A percentile compares a stretch with the other conserved stretches of the same genome.
Conservation (phyloP, 2,113 vertebrate species). For the Oryzias melastigma region DNA sequence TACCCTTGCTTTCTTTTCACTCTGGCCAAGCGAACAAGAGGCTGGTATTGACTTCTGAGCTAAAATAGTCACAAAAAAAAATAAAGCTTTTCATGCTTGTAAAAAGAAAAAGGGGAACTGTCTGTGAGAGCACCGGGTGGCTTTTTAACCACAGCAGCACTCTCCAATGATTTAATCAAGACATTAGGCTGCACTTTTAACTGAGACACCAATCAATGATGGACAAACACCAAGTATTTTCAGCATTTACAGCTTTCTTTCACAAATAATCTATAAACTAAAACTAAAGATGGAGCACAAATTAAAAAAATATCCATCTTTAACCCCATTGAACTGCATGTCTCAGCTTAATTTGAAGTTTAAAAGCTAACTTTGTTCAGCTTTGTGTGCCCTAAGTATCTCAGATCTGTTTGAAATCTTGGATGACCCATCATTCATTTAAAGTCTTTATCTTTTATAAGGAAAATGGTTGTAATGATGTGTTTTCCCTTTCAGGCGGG, state of each 20-base stretch:
- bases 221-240: constrained; percentile 36
- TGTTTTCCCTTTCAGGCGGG: background rate
- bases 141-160: constrained; percentile 57
- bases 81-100: constrained; percentile 52
- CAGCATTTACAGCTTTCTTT: constrained; percentile 33
- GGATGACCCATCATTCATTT: constrained; percentile 28
- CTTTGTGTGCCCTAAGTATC: constrained; percentile 23
- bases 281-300: constrained; percentile 14
- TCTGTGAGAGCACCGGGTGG: constrained; percentile 35
- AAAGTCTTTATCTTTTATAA: constrained; percentile 46
- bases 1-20: constrained; percentile 32
- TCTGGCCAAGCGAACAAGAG: constrained; percentile 59
- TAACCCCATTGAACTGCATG: background rate
- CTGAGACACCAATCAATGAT: constrained; percentile 61
- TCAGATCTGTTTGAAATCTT: constrained; percentile 24
- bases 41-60: constrained; percentile 63
- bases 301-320: constrained; percentile 1
- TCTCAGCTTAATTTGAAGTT: constrained; percentile 5
- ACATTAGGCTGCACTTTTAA: constrained; percentile 55
- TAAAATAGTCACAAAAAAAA: constrained; percentile 48
- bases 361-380: constrained; percentile 2
- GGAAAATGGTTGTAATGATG: constrained; percentile 39
- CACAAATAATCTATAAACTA: constrained; percentile 17
- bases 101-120: constrained; percentile 34
- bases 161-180: constrained; percentile 35